A percentile compares a stretch with the other conserved stretches of the same genome.
Conservation (phyloP, 2,113 vertebrate species). For the Silurus glanis region DNA sequence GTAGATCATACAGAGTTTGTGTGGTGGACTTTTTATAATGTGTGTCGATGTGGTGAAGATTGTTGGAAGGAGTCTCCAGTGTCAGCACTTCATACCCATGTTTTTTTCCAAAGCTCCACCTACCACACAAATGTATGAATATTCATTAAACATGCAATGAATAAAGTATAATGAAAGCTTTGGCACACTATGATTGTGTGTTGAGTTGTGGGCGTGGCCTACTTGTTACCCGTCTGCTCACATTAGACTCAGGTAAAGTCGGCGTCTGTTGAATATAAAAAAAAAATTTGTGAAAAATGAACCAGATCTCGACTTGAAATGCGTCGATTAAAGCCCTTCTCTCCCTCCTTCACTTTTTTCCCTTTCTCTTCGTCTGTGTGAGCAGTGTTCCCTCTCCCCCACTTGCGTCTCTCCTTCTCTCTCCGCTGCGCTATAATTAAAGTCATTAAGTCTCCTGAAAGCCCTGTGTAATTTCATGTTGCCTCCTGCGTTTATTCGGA, state of each 20-base stretch:
- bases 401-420: slow-evolving; percentile 39
- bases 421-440: slow-evolving; percentile 74
- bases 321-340: background rate
- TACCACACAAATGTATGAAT: no score
- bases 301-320: background rate
- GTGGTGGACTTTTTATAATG: no score
- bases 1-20: background rate
- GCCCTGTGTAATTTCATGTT: slow-evolving; percentile 76
- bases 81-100: background rate
- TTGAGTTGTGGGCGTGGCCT: no score
- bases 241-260: no score
- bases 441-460: slow-evolving; percentile 78
- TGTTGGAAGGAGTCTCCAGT: background rate
- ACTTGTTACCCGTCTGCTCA: no score
- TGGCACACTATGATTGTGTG: no score
- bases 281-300: background rate
- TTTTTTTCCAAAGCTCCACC: background rate
- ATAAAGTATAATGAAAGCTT: no score
- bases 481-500: slow-evolving; percentile 79
- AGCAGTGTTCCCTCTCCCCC: slow-evolving; percentile 30
- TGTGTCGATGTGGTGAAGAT: background rate
- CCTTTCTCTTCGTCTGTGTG: slow-evolving; percentile 33
- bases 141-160: no score
- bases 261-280: no score
- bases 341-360: background rate